Evolutionary conservation across 2,797 vertebrate genomes (phyloP), one percentile per base, ranked within the genome.

Genomic region (Rhabdophis nuchalis): DNA sequence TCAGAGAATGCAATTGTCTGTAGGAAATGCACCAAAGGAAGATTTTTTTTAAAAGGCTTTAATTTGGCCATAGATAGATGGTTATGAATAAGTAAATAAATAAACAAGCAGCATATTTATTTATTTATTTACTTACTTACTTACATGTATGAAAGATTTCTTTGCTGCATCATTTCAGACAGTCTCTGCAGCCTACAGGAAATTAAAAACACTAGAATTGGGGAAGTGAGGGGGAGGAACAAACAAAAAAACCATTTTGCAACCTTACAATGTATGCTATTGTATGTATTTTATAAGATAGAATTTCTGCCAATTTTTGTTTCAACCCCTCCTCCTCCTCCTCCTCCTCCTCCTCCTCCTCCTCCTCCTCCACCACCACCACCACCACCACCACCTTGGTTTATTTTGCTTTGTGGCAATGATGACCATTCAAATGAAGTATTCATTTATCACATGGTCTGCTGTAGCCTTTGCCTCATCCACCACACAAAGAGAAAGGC

Each of bases 1-100:
- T 87, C 64, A n/a, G 32, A 90, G 85, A 41, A 92, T 77, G 53
- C 82, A 85, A 90, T 93, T 90, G 88, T 50, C 82, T 77, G 68
- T 46, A 20, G n/a, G 88, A 57, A 93, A 91, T 32, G 32, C 57
- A 85, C 46, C 56, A 85, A 36, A 25, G 46, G 64, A 82, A 82
- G 72, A 32, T n/a, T 88, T 93, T 68, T 68, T n/a, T n/a, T n/a
- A n/a, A n/a, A 46, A 90, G 85, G 61, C 64, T 52, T 87, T 52
- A 36, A 87, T 32, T 57, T 86, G 85, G 60, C 41, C 23, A 18
- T 46, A 82, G 36, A 82, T 46, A 25, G 72, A 82, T 82, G 72
- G 41, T 20, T 25, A 25, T 82, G 20, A 32, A 72, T 10, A 72
- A 68, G n/a, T 12, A 64, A n/a, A n/a, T 1, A n/a, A 64, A 61